Percentiles rank a stretch among this genome's conserved stretches.
These are phyloP conservation scores for Brevimyrus niger DNA, from an alignment of 2,113 vertebrate genomes.

Conservation along the genomic window DNA sequence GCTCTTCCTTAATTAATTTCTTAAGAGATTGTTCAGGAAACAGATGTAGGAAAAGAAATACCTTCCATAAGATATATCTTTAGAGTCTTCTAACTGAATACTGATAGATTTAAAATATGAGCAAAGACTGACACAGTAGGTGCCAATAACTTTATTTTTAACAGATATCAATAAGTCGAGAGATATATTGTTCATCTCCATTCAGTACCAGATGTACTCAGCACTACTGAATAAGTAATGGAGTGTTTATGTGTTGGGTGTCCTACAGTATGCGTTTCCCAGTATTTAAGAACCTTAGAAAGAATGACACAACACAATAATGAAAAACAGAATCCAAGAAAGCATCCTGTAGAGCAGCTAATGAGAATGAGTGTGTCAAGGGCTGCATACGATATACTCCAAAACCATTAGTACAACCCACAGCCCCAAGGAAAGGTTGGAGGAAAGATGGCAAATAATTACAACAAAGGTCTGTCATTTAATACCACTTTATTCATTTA, in stretches of 20 bases:
- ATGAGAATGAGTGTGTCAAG: background rate
- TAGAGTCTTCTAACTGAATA: background rate
- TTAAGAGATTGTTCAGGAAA: too few species aligned
- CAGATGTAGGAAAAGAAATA: too few species aligned
- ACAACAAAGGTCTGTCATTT: conserved; percentile 48
- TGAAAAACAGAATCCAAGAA: background rate
- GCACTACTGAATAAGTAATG: background rate
- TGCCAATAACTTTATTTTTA: background rate
- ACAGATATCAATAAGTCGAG: background rate
- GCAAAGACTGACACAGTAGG: background rate
- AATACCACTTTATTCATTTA: conserved; percentile 87
- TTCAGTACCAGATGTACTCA: background rate
- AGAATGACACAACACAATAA: background rate
- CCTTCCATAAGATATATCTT: background rate
- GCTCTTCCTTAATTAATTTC: too few species aligned
- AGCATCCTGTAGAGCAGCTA: background rate
- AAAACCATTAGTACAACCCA: background rate
- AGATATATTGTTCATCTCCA: background rate
- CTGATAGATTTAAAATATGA: background rate
- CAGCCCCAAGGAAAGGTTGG: background rate
- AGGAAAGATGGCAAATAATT: background rate
- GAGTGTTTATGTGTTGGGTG: background rate
- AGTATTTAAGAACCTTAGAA: background rate
- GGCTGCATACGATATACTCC: background rate
- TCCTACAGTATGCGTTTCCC: background rate